Base-by-base conservation (phyloP, 2,113 vertebrate species). In the Mungos mungo region DNA sequence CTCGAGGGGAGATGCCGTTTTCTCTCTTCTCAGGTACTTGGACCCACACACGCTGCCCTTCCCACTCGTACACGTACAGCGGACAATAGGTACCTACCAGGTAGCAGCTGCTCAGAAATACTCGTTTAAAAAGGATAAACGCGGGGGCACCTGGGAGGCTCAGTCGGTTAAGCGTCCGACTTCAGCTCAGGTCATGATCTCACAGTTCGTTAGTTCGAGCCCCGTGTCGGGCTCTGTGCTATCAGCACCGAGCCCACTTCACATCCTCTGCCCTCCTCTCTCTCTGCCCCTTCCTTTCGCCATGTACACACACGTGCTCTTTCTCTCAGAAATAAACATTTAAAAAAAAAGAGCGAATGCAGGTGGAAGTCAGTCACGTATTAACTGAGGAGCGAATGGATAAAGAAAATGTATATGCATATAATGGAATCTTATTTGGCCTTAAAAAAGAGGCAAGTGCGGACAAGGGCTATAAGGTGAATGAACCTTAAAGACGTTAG, bases 401-500 rank as follows among this genome's bases (percentile, higher is more conserved):
- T 41, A 5, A 60, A 57, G 68, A 38, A 83, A 82, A 83, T 4
- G 7, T 7, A 29, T 60, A 5, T 21, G 5, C 7, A 13, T 9
- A 11, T 1, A 25, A n/a, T 1, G 18, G 79, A 35, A 29, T 21
- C 41, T 50, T 45, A 50, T 50, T 79, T 38, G 38, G 71, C 63
- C 41, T 60, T 27, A 35, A 15, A 47, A 84, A 33, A 31, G 15
- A 72, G 12, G 65, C 16, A 45, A 65, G 13, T 29, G 1, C 18
- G 38, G 47, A 14, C 81, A 3, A 6, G 3, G 5, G 9, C 23
- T 27, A 33, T 10, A 0, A 27, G 69, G 2, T 4, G 33, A 19
- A 68, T 4, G 47, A 33, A 33, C 47, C 25, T 4, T 13, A 14
- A 69, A 11, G 50, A 33, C 33, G 21, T 5, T 0, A 25, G 11